Base-by-base conservation (phyloP, 2,888 invertebrate genomes). In the Heliconius ethilla region DNA sequence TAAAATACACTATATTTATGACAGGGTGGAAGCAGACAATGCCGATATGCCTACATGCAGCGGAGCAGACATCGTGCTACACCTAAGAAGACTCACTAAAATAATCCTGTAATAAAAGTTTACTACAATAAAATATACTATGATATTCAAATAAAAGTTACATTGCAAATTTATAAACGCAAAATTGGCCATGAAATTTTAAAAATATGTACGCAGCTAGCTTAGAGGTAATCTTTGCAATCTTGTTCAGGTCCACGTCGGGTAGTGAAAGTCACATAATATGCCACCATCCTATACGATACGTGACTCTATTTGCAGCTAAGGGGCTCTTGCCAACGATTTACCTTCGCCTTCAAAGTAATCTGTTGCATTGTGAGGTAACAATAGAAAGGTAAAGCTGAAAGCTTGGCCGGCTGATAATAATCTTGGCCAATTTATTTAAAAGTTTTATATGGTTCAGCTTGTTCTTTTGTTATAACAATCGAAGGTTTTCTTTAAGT, bases 301-400 rank as follows among this genome's bases (percentile, higher is more conserved):
- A 92, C 92, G 92, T 92, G 92, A 92, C 91, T 91, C 90, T 91
- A 91, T 92, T 92, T 89, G 86, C 88, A 88, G 87, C 87, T 87
- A 89, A 85, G 86, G 88, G 87, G 87, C 88, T 86, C 88, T 87
- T 88, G 88, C 87, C 84, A 86, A 87, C 89, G 89, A 91, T 90
- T 91, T 90, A 89, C 89, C 86, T 89, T 87, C 83, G 83, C 85
- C 87, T 87, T 81, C 79, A 85, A 89, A 90, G 87, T 87, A 90
- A 90, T 90, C 88, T 88, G 87, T 88, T 87, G 86, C 87, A 86
- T 89, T 91, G 88, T 89, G 82, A 82, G 83, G 77, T 77, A 82
- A 83, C 82, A 83, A 83, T 83, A 75, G 81, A 78, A 78, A 81
- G 77, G 77, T 81, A 77, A 81, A 78, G 75, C 80, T 82, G 79